Percentiles rank a stretch among this genome's conserved stretches.
Conservation (phyloP, 2,797 vertebrate genomes). For the Brotula barbata region DNA sequence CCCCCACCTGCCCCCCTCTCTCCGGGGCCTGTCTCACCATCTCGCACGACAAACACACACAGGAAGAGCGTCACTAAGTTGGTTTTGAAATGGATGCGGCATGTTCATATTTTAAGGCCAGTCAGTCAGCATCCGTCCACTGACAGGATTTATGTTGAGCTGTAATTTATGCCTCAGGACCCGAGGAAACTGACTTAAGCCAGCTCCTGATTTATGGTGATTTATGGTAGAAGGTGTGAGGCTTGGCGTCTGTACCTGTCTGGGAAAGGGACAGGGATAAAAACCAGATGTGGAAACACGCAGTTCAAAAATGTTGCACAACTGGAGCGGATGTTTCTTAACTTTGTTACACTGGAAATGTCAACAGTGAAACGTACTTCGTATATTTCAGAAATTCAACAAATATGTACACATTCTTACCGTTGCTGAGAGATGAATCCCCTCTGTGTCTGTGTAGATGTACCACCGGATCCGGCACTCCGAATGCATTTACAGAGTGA, state of each 20-base stretch:
- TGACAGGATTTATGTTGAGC: slow-evolving; percentile 68
- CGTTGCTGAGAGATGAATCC: too few relatives aligned
- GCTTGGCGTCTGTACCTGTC: slow-evolving; percentile 41
- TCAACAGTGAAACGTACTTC: slow-evolving; percentile 16
- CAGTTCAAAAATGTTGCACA: slow-evolving; percentile 43
- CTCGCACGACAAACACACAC: slow-evolving; percentile 66
- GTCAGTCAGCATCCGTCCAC: slow-evolving; percentile 54
- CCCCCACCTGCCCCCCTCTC: too few relatives aligned
- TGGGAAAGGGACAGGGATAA: slow-evolving; percentile 46
- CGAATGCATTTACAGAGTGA: slow-evolving; percentile 99
- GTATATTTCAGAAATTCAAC: slow-evolving; percentile 14
- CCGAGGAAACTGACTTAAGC: slow-evolving; percentile 50
- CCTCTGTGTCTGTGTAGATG: slow-evolving; percentile 81
- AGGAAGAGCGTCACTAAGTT: slow-evolving; percentile 64
- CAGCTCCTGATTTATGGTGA: slow-evolving; percentile 55
- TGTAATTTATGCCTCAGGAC: slow-evolving; percentile 59
- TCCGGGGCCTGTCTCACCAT: slow-evolving; percentile 56
- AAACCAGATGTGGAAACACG: slow-evolving; percentile 59
- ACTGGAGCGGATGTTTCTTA: not conserved
- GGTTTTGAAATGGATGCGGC: slow-evolving; percentile 70
- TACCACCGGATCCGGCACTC: slow-evolving; percentile 98
- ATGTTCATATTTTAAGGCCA: slow-evolving; percentile 73
- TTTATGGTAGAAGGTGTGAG: slow-evolving; percentile 57
- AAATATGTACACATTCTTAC: slow-evolving; percentile 18
- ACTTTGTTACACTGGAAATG: slow-evolving; percentile 33